Percentiles rank a stretch among this genome's conserved stretches.
Evolutionary conservation across 2,797 vertebrate species (phyloP).

Genomic region (Lepus oiostolus): DNA sequence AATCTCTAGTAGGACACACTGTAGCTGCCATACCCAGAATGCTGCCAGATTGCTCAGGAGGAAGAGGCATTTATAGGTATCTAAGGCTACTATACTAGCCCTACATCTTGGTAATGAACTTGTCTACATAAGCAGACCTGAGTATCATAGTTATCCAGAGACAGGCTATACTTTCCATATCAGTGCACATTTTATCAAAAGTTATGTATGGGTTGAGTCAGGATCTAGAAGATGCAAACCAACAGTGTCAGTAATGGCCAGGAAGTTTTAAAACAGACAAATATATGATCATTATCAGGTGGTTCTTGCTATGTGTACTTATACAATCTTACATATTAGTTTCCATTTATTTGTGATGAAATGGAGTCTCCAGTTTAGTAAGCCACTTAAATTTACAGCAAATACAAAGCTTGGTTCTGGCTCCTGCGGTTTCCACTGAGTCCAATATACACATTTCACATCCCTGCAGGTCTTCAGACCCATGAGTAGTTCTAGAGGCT

Average conservation of each 20-base stretch:
- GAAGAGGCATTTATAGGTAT: not conserved
- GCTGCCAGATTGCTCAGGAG: not conserved
- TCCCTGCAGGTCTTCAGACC: not conserved
- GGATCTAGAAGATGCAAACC: not conserved
- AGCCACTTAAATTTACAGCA: not conserved
- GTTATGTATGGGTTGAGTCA: not conserved
- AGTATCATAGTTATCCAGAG: not conserved
- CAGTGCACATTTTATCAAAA: not conserved
- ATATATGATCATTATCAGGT: not conserved
- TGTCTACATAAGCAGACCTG: not conserved
- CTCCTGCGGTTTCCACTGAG: not conserved
- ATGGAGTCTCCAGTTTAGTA: not conserved
- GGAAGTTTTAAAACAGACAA: not conserved
- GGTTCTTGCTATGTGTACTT: not conserved
- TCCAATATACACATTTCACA: not conserved
- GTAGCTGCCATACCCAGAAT: not conserved
- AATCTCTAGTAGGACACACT: not conserved
- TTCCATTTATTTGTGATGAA: not conserved
- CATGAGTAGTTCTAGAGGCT: not conserved
- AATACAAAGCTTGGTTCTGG: not conserved
- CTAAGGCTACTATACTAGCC: not conserved
- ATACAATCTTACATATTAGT: not conserved
- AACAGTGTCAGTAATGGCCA: not conserved
- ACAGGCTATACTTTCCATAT: not conserved
- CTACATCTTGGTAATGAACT: not conserved